Evolutionary conservation across 2,888 invertebrate species (phyloP), one percentile per base, ranked within the genome.

Genomic region (Patella depressa): DNA sequence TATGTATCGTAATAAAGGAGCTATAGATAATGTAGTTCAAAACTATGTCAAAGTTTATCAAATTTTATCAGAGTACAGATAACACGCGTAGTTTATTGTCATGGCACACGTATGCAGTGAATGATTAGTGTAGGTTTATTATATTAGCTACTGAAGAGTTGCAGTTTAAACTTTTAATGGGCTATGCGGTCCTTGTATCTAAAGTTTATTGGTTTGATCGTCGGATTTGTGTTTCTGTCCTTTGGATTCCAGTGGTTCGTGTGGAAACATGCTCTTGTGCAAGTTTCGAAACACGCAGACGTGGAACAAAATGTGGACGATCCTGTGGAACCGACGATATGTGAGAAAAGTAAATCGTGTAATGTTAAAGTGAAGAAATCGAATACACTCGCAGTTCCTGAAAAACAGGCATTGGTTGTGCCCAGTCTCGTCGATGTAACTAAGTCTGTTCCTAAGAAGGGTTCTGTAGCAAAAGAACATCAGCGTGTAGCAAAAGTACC

Each of bases 151-250:
- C 45, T 45, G 45, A 45, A 45, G 45, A 0, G 7, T 45, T 45
- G 9, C 45, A 45, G 45, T 45, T 45, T 45, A 45, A 9, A 45
- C 7, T 65, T 65, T 24, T 65, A 34, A 55, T 59, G 34, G 59
- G 59, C 57, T 53, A 72, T 76, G 76, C 17, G 19, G 72, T 57
- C 76, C 14, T 71, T 76, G 29, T 76, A 76, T 72, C 29, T 45
- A 34, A 76, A 59, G 76, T 76, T 71, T 72, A 45, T 76, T 34
- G 19, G 54, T 14, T 29, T 76, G 17, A 59, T 71, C 15, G 34
- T 71, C 9, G 19, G 45, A 11, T 72, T 76, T 53, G 45, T 76
- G 9, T 72, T 29, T 59, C 17, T 72, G 19, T 57, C 76, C 5
- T 59, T 76, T 3, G 59, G 72, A 17, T 57, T 76, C 19, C 76